Evolutionary conservation across 1,140 invertebrate species (phyloP).

Genomic region (Hycleus phaleratus): DNA sequence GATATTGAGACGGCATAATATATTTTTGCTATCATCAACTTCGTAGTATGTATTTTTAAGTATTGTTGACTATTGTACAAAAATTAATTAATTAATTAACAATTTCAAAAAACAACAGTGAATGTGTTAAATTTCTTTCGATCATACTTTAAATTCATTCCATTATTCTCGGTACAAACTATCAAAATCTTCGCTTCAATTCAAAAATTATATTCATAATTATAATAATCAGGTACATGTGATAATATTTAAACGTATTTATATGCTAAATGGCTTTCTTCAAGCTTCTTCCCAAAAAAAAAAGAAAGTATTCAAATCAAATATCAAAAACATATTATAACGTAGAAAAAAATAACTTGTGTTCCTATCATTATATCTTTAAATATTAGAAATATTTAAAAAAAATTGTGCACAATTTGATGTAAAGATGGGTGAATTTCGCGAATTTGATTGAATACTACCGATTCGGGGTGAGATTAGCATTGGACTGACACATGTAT

Average conservation of each 20-base stretch:
- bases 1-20: constrained; percentile 6
- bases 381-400: no score
- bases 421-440: neutral
- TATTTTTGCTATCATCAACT: constrained; percentile 14
- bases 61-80: constrained; percentile 11
- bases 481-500: constrained; percentile 15
- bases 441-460: constrained; percentile 9
- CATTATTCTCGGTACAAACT: constrained; percentile 10
- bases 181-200: neutral
- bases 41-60: constrained; percentile 4
- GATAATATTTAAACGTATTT: constrained; percentile 11
- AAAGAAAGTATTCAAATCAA: constrained; percentile 10
- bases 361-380: no score
- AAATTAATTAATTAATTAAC: neutral
- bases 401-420: no score
- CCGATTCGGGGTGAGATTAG: constrained; percentile 4
- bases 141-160: neutral
- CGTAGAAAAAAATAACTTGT: no score
- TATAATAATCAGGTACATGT: constrained; percentile 14
- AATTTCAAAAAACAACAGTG: no score
- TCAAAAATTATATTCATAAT: neutral
- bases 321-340: constrained; percentile 1
- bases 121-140: no score
- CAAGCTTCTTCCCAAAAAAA: neutral
- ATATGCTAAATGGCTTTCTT: constrained; percentile 7